Evolutionary conservation across 2,888 invertebrate genomes (phyloP).

Genomic region (Eugnorisma glareosa): DNA sequence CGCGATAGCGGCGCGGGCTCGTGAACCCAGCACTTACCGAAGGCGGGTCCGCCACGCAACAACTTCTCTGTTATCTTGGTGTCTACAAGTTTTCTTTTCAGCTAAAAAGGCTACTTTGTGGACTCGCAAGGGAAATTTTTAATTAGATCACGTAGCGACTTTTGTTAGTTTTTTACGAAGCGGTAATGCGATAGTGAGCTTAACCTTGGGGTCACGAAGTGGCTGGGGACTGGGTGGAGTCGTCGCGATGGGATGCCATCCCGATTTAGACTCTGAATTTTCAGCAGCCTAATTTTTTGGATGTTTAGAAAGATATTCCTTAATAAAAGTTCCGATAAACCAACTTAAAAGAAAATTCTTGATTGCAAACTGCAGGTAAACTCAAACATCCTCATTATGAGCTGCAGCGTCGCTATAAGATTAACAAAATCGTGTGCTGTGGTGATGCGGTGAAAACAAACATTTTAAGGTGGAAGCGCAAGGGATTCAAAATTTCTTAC

Average conservation of each 20-base stretch:
- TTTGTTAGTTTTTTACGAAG: constrained; percentile 55
- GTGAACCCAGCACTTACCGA: constrained; percentile 55
- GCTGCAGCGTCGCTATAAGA: neutral
- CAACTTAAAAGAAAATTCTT: neutral
- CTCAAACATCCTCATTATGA: neutral
- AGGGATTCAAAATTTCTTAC: no score
- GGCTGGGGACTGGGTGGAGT: neutral
- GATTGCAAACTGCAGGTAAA: neutral
- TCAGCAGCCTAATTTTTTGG: neutral
- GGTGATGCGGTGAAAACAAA: no score
- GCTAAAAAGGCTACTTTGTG: constrained; percentile 61
- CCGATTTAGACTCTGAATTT: neutral
- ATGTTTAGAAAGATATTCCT: neutral
- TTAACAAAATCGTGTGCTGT: neutral
- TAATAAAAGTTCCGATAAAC: no score
- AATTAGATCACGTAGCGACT: constrained; percentile 68
- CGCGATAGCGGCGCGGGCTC: constrained; percentile 53
- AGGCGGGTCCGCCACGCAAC: constrained; percentile 60
- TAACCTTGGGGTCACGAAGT: constrained; percentile 23
- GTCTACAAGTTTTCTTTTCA: constrained; percentile 69
- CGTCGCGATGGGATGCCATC: constrained; percentile 10
- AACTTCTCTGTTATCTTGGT: constrained; percentile 64
- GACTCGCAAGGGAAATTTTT: constrained; percentile 61
- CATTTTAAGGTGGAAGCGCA: no score
- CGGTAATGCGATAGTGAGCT: constrained; percentile 48